Evolutionary conservation across 2,888 invertebrate species (phyloP), one percentile per base, ranked within the genome.

Genomic region (Spodoptera picta): DNA sequence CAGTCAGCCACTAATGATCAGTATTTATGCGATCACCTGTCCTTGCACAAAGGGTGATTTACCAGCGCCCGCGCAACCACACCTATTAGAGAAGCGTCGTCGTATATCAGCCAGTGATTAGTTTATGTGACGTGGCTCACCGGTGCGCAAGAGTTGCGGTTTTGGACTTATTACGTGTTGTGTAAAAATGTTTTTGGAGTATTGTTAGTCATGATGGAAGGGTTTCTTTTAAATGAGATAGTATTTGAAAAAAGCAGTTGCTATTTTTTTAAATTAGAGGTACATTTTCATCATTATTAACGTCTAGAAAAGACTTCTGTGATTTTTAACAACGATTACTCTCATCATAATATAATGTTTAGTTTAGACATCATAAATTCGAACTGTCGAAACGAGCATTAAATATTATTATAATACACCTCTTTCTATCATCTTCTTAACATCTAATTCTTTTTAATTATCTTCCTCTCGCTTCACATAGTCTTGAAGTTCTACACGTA

Each of bases 91-190:
- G 77, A 59, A 62, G 73, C 81, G 87, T 86, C 87, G 76, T 60
- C 84, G 71, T 90, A 81, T 82, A 82, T 91, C 89, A 88, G 56
- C 65, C 47, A 49, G 69, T 85, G 90, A 90, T 91, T 86, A 89
- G 88, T 90, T 90, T 90, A 90, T 87, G 89, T 77, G 88, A 86
- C 85, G 69, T 52, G 65, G 66, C 65, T 71, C 77, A 78, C 72
- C 75, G 73, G 65, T 71, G 72, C 73, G 65, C 67, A 47, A 70
- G 70, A 69, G 61, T 70, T 81, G 76, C 67, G 73, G 77, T 79
- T 60, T 60, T 23, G 62, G 47, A 27, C 47, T 45, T 68, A 73
- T 74, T 77, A 60, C 77, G 72, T 70, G 49, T 62, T 43, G n/a
- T 43, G n/a, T 19, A 31, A 41, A 19, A 46, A 45, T 50, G 5